Percentiles rank a stretch among this genome's conserved stretches.
phyloP scores from a whole-genome alignment of 2,113 vertebrate genomes.

The Mesitornis unicolor region DNA sequence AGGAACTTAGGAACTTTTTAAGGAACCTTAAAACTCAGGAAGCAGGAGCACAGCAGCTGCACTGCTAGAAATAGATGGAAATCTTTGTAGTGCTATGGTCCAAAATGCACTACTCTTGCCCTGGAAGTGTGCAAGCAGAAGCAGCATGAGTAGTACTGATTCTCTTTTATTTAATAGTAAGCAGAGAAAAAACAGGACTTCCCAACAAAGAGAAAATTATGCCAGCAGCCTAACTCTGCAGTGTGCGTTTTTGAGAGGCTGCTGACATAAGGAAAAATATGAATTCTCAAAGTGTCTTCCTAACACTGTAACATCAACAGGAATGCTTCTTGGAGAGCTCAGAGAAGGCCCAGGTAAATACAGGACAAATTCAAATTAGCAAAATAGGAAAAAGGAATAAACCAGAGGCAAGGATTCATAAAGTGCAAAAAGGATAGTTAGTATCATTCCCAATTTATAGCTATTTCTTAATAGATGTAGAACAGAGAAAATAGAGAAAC shows the following conservation, averaged over 20 bases:
- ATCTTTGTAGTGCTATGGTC: not conserved
- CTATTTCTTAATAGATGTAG: not conserved
- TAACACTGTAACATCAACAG: not conserved
- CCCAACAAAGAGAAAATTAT: not conserved
- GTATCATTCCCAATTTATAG: not conserved
- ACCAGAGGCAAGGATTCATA: not conserved
- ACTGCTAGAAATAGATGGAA: not conserved
- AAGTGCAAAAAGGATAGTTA: not conserved
- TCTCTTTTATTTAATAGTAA: not conserved
- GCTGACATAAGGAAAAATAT: not conserved
- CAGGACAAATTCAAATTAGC: not conserved
- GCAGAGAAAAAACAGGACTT: not conserved
- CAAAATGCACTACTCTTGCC: not conserved
- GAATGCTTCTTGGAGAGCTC: not conserved
- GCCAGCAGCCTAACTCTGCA: not conserved
- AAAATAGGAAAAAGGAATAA: not conserved
- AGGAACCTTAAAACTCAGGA: not conserved
- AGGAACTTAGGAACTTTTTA: not conserved
- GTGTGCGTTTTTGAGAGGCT: not conserved
- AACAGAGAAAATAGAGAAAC: not conserved
- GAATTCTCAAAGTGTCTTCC: not conserved
- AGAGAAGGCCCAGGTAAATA: not conserved
- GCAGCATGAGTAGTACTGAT: not conserved
- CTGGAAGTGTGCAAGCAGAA: not conserved
- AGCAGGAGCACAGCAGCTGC: not conserved